These are phyloP conservation scores for Mungos mungo DNA, from an alignment of 2,113 vertebrate genomes.

Conservation along the genomic window DNA sequence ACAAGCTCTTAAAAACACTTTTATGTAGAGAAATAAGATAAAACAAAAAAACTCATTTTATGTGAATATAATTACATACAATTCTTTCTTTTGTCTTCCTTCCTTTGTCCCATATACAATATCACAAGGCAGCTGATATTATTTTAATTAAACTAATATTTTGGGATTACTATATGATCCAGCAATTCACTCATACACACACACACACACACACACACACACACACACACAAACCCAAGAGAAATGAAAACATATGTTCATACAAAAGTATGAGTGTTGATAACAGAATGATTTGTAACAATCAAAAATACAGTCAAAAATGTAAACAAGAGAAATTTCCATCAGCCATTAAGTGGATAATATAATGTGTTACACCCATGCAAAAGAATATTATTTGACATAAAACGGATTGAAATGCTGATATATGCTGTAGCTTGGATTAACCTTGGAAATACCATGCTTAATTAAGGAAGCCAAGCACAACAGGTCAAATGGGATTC, in stretches of 20 bases:
- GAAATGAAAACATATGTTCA: background rate
- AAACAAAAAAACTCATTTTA: background rate
- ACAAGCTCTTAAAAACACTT: background rate
- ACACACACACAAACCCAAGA: background rate
- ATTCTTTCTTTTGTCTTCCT: background rate
- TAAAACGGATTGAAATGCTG: background rate
- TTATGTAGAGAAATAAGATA: background rate
- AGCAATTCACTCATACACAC: background rate
- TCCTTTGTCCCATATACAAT: background rate
- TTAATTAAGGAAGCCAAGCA: background rate
- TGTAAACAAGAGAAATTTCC: background rate
- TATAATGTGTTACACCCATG: background rate
- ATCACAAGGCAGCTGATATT: background rate
- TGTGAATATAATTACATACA: background rate
- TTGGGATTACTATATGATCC: background rate
- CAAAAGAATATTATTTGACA: background rate
- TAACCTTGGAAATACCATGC: background rate
- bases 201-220: background rate
- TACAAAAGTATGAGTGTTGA: background rate
- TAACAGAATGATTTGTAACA: background rate
- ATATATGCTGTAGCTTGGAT: background rate
- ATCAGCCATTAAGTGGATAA: background rate
- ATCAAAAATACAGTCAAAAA: background rate
- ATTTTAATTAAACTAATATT: slow-evolving; percentile 33
- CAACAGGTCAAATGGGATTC: background rate